Evolutionary conservation across 1,140 invertebrate species (phyloP).

Genomic region (Drosophila bocki): DNA sequence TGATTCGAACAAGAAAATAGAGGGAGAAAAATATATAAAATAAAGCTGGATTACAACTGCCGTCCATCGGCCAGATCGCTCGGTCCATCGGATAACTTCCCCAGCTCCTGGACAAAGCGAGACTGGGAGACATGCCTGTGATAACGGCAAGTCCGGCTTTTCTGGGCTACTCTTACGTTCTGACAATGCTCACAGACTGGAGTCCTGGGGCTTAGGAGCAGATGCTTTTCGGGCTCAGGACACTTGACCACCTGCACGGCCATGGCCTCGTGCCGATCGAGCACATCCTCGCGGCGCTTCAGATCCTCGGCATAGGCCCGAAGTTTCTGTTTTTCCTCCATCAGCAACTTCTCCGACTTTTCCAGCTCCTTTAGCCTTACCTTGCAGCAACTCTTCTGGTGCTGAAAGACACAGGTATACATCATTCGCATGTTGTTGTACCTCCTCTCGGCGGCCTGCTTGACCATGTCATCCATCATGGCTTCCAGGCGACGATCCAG

Average conservation of each 20-base stretch:
- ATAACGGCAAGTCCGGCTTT: neutral
- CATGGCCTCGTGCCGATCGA: constrained; percentile 8
- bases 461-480: constrained; percentile 22
- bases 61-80: constrained; percentile 9
- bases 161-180: neutral
- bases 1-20: constrained; percentile 43
- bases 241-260: neutral
- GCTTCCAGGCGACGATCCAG: constrained; percentile 55
- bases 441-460: constrained; percentile 34
- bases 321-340: constrained; percentile 8
- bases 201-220: neutral
- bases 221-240: neutral
- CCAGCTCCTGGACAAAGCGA: neutral
- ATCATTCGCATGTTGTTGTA: constrained; percentile 51
- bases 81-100: constrained; percentile 2
- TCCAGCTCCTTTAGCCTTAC: constrained; percentile 4
- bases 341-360: neutral
- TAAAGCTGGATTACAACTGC: constrained; percentile 8
- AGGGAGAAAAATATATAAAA: constrained; percentile 11
- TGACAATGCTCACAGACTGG: constrained; percentile 3
- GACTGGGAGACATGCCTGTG: neutral
- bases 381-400: constrained; percentile 34
- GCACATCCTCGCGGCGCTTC: constrained; percentile 14
- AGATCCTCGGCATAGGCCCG: constrained; percentile 16
- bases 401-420: constrained; percentile 47